phyloP scores from a whole-genome alignment of 2,113 vertebrate genomes.

The Mystacornis crossleyi region DNA sequence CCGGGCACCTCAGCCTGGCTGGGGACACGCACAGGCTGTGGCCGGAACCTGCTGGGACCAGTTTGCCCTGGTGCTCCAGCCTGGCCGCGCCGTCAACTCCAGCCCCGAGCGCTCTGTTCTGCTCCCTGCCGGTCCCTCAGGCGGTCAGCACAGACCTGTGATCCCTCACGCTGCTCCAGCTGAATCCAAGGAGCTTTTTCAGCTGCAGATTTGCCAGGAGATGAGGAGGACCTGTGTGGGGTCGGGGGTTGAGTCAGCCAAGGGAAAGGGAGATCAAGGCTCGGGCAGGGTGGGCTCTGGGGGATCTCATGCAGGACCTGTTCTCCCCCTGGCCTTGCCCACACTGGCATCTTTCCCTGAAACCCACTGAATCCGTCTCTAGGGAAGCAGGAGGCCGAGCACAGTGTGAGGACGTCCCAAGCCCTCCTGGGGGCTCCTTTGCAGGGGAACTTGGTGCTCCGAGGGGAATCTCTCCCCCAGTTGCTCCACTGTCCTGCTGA shows the following conservation, averaged over 20 bases:
- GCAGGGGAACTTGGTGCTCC: accelerated
- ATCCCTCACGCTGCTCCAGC: accelerated
- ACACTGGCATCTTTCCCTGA: neutral
- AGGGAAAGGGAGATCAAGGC: neutral
- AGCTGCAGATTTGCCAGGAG: neutral
- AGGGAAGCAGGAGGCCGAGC: neutral
- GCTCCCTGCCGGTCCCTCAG: neutral
- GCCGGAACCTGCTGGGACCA: neutral
- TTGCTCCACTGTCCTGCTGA: neutral
- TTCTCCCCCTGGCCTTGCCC: neutral
- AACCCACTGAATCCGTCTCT: neutral
- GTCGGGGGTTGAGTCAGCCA: neutral
- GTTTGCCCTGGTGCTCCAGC: neutral
- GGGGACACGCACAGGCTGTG: neutral
- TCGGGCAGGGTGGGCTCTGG: neutral
- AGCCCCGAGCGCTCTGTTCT: neutral
- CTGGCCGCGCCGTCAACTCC: neutral
- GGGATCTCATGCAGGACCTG: neutral
- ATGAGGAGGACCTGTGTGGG: neutral
- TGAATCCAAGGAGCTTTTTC: neutral
- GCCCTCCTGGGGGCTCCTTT: neutral
- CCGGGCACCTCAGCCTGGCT: neutral
- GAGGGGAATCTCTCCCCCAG: neutral
- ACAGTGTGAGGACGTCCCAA: accelerated
- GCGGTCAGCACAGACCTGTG: neutral